Conservation (phyloP, 2,888 invertebrate genomes). For the Apodemia hepburni region DNA sequence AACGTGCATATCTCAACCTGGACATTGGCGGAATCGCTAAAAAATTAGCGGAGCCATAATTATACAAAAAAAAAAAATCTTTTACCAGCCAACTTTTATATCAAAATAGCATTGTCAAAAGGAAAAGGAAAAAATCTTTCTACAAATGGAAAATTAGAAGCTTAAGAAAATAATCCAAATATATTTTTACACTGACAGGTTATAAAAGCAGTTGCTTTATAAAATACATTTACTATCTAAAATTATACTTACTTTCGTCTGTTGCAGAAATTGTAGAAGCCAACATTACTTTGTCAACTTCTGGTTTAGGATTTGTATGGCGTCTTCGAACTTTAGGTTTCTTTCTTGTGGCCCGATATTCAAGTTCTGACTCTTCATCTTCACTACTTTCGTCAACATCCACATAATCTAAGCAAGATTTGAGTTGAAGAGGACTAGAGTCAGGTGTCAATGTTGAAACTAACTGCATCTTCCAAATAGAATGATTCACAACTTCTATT, state of each 20-base stretch:
- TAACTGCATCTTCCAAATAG: slow-evolving; percentile 86
- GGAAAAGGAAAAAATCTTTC: too few species aligned
- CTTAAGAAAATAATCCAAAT: too few species aligned
- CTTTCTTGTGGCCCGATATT: slow-evolving; percentile 52
- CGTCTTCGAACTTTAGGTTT: slow-evolving; percentile 60
- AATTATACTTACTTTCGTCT: slow-evolving; percentile 51
- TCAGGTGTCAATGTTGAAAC: slow-evolving; percentile 79
- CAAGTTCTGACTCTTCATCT: slow-evolving; percentile 61
- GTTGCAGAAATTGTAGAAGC: slow-evolving; percentile 59
- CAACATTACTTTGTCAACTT: slow-evolving; percentile 57
- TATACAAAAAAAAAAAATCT: too few species aligned
- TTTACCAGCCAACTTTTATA: too few species aligned
- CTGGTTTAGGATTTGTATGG: slow-evolving; percentile 56
- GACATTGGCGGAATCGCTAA: too few species aligned
- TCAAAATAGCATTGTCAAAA: too few species aligned
- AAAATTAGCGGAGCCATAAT: too few species aligned
- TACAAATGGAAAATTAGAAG: too few species aligned
- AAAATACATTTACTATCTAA: background rate
- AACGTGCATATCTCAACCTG: too few species aligned
- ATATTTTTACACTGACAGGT: too few species aligned
- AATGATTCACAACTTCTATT: slow-evolving; percentile 81
- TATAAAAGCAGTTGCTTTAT: too few species aligned
- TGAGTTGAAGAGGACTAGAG: slow-evolving; percentile 59
- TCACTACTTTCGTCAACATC: slow-evolving; percentile 71
- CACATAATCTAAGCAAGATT: slow-evolving; percentile 68